Percentiles rank a stretch among this genome's conserved stretches.
Evolutionary conservation across 2,888 invertebrate species (phyloP).

Genomic region (Drosophila helvetica): DNA sequence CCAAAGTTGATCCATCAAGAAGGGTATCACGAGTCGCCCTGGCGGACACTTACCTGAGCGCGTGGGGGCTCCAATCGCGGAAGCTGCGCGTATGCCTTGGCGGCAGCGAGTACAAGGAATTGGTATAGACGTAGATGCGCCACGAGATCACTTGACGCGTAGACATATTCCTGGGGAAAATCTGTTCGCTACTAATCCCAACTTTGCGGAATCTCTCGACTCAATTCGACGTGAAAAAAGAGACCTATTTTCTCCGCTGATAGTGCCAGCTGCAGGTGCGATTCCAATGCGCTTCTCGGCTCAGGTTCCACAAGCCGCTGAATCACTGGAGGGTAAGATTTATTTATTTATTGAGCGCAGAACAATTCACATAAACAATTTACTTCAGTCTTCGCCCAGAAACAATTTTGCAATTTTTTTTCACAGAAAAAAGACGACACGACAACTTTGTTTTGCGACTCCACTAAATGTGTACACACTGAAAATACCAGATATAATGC

Average conservation of each 20-base stretch:
- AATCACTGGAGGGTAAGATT: not conserved
- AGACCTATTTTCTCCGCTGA: not conserved
- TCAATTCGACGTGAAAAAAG: not conserved
- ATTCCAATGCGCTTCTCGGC: not conserved
- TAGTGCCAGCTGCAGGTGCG: not conserved
- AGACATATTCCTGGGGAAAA: slow-evolving; percentile 29
- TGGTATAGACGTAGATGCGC: slow-evolving; percentile 89
- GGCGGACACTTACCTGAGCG: slow-evolving; percentile 86
- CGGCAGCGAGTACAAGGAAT: slow-evolving; percentile 90
- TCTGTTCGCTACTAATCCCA: not conserved
- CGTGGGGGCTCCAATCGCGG: slow-evolving; percentile 89
- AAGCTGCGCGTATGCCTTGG: slow-evolving; percentile 88
- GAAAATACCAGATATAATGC: not conserved
- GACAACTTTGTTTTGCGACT: not conserved
- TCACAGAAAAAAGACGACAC: not conserved
- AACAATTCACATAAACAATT: not conserved
- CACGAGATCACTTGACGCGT: slow-evolving; percentile 65
- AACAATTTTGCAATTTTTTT: not conserved
- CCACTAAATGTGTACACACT: not conserved
- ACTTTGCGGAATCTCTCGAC: not conserved
- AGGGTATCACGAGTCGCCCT: not conserved
- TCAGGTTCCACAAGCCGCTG: not conserved
- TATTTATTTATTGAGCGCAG: not conserved
- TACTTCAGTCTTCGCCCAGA: not conserved
- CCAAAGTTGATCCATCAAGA: not conserved